A percentile compares a stretch with the other conserved stretches of the same genome.
phyloP scores from a whole-genome alignment of 1,140 invertebrate species.

The Bemisia tabaci region DNA sequence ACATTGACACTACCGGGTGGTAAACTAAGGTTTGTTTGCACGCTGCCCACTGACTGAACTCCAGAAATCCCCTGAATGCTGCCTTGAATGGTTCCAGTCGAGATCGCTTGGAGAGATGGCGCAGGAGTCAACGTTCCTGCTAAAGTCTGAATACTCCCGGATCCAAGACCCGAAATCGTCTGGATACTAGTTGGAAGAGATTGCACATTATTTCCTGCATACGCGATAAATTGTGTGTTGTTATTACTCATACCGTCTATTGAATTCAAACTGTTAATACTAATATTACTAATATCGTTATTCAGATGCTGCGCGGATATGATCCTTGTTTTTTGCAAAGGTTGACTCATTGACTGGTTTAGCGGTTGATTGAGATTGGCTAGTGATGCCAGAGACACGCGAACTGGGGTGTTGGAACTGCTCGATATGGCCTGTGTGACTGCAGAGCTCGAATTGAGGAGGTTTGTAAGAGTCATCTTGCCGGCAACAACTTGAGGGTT shows the following conservation, averaged over 20 bases:
- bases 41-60: neutral
- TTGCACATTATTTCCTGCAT: conserved; percentile 1
- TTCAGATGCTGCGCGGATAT: neutral
- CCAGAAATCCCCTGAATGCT: no score
- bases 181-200: neutral
- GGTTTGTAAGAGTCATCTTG: neutral
- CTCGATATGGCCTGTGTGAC: neutral
- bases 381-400: neutral
- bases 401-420: neutral
- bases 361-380: neutral
- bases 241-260: neutral
- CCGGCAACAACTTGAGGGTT: neutral
- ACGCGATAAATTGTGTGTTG: neutral
- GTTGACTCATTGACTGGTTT: neutral
- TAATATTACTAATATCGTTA: neutral
- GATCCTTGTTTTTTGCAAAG: neutral
- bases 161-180: no score
- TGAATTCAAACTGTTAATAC: neutral
- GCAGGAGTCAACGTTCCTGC: neutral
- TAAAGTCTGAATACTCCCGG: neutral
- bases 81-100: neutral
- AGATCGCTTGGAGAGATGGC: neutral
- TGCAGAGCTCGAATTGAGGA: neutral
- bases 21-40: neutral
- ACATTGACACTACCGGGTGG: neutral